phyloP scores from a whole-genome alignment of 2,113 vertebrate species.

The Diadophis punctatus region DNA sequence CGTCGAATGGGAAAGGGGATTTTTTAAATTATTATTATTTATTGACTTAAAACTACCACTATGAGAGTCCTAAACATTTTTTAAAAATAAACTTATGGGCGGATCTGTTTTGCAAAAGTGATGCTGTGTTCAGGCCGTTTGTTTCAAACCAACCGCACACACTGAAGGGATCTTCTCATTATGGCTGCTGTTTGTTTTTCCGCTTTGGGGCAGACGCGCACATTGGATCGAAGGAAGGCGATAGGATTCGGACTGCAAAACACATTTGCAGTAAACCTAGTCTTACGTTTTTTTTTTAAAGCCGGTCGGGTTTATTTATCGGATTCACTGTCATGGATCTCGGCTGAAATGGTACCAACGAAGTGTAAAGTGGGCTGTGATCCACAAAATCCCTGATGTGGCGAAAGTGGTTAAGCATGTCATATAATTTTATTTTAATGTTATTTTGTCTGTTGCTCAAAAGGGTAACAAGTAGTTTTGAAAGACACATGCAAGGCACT shows the following conservation, averaged over 20 bases:
- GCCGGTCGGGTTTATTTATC: background rate
- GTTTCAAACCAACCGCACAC: slow-evolving; percentile 19
- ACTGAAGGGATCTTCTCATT: slow-evolving; percentile 11
- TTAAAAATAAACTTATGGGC: slow-evolving; percentile 28
- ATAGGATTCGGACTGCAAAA: slow-evolving; percentile 7
- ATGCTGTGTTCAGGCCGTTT: slow-evolving; percentile 37
- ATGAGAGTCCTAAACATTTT: slow-evolving; percentile 37
- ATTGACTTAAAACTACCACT: slow-evolving; percentile 68
- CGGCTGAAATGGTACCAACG: background rate
- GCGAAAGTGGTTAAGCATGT: background rate
- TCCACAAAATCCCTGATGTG: background rate
- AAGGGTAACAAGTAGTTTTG: background rate
- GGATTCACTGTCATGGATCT: background rate
- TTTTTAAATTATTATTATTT: slow-evolving; percentile 63
- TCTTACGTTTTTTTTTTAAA: background rate
- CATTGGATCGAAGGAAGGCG: slow-evolving; percentile 37
- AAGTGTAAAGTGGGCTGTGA: background rate
- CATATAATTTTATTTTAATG: background rate
- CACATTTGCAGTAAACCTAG: background rate
- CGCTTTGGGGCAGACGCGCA: slow-evolving; percentile 39
- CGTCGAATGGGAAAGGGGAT: slow-evolving; percentile 49
- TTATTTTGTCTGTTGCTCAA: background rate
- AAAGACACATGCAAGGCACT: background rate
- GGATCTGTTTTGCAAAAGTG: slow-evolving; percentile 17
- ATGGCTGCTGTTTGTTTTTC: slow-evolving; percentile 49